Evolutionary conservation across 2,113 vertebrate genomes (phyloP), one percentile per base, ranked within the genome.

Genomic region (Mola mola): DNA sequence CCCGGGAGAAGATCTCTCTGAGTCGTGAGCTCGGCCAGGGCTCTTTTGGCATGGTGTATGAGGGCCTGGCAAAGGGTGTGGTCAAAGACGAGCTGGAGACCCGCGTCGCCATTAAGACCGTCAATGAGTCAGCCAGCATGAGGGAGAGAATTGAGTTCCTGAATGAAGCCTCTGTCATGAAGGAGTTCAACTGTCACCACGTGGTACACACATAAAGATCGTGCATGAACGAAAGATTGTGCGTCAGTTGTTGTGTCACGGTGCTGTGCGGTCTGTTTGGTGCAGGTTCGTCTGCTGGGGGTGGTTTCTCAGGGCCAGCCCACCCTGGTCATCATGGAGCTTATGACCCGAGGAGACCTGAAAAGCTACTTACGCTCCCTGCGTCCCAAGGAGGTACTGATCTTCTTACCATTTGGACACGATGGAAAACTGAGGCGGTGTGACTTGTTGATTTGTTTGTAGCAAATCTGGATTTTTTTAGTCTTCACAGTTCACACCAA

Each of bases 21-120:
- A 94, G 87, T 47, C 89, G 94, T 3, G 97, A 99, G 91, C 91
- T 99, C 0, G 97, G 97, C 13, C 97, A 99, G 66, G 97, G 97
- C 56, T 98, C 97, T 1, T 99, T 99, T 0, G 97, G 97, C n/a
- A 99, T 99, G 97, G 97, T 99, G 37, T 99, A 99, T 0, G 97
- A 99, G 82, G 97, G 97, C 4, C 78, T 96, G 22, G 97, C 96
- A 9, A 98, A 98, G 82, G 96, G 97, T 0, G 96, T 98, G 56
- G 95, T 98, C 56, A 98, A 98, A 80, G 97, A 96, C 0, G 97
- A 98, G 33, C 89, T 95, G 0, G 97, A 98, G 79, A 99, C 96
- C 1, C 81, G 91, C 0, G 97, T 99, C 56, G 97, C 97, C 79
- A 95, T 99, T 49, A 99, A 99, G 88, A 99, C 97, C 0, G 97